A percentile compares a stretch with the other conserved stretches of the same genome.
These are phyloP conservation scores for Donacobius atricapilla DNA, from an alignment of 2,113 vertebrate species.

Conservation along the genomic window DNA sequence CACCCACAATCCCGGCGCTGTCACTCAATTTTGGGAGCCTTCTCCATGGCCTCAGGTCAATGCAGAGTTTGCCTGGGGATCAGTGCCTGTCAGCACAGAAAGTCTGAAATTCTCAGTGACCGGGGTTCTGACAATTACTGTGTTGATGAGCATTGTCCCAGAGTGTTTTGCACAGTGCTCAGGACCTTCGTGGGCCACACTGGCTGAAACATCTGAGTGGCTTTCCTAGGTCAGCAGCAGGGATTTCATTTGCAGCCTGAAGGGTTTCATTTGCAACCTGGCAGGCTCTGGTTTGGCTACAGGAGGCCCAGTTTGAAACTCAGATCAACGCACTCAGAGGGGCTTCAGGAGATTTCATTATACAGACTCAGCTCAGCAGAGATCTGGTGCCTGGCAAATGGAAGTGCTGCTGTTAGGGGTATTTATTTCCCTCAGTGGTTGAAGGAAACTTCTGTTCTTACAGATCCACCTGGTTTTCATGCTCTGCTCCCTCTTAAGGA, in stretches of 20 bases:
- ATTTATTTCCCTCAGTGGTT: background rate
- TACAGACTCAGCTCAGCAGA: background rate
- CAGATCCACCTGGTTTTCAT: constrained; percentile 90
- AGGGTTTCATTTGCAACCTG: background rate
- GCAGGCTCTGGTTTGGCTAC: background rate
- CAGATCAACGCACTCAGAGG: background rate
- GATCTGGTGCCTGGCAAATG: background rate
- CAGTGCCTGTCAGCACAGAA: background rate
- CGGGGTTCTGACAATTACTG: background rate
- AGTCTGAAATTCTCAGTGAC: background rate
- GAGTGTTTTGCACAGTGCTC: background rate
- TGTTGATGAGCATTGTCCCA: background rate
- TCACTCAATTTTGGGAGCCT: background rate
- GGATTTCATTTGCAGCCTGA: background rate
- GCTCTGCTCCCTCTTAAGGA: constrained; percentile 85
- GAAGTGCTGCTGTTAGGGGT: background rate
- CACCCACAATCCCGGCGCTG: background rate
- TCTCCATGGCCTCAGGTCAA: background rate
- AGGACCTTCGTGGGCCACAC: background rate
- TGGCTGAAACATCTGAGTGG: background rate
- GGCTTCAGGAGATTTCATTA: background rate
- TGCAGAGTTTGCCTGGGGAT: background rate
- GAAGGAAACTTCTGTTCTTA: background rate
- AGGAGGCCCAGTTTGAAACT: background rate
- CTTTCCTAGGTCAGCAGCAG: background rate